phyloP scores from a whole-genome alignment of 1,140 invertebrate species.

The Anadara kagoshimensis region DNA sequence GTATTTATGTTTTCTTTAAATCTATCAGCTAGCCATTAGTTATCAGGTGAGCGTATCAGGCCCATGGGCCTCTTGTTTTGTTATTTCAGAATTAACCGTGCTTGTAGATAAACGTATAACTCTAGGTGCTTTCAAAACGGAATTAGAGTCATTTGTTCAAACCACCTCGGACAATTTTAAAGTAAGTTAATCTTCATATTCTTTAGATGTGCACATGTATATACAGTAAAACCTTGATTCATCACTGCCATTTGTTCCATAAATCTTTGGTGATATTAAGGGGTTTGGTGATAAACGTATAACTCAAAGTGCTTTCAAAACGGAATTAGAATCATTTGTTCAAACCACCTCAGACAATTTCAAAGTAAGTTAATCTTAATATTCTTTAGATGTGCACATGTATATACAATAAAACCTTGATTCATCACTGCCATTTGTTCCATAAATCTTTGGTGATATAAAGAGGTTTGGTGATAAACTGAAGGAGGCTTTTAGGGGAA shows the following conservation, averaged over 20 bases:
- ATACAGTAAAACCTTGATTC: too few relatives aligned
- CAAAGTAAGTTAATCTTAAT: constrained; percentile 68
- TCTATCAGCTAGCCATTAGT: too few relatives aligned
- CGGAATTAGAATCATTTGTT: constrained; percentile 80
- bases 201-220: neutral
- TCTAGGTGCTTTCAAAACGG: constrained; percentile 79
- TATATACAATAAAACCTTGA: too few relatives aligned
- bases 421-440: too few relatives aligned
- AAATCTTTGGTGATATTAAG: too few relatives aligned
- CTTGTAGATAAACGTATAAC: constrained; percentile 81
- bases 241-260: too few relatives aligned
- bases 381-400: neutral
- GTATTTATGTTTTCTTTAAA: too few relatives aligned
- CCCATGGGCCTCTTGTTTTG: too few relatives aligned
- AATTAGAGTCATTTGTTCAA: constrained; percentile 80
- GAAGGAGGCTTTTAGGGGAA: too few relatives aligned
- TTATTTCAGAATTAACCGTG: constrained; percentile 78
- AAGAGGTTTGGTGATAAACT: constrained; percentile 80
- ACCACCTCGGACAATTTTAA: constrained; percentile 82
- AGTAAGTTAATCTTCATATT: constrained; percentile 50
- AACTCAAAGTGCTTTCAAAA: constrained; percentile 79
- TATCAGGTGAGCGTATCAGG: too few relatives aligned
- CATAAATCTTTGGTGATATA: too few relatives aligned
- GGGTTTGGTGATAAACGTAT: constrained; percentile 81
- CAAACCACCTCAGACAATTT: constrained; percentile 82